These are phyloP conservation scores for Albula goreensis DNA, from an alignment of 2,113 vertebrate species.

Conservation along the genomic window DNA sequence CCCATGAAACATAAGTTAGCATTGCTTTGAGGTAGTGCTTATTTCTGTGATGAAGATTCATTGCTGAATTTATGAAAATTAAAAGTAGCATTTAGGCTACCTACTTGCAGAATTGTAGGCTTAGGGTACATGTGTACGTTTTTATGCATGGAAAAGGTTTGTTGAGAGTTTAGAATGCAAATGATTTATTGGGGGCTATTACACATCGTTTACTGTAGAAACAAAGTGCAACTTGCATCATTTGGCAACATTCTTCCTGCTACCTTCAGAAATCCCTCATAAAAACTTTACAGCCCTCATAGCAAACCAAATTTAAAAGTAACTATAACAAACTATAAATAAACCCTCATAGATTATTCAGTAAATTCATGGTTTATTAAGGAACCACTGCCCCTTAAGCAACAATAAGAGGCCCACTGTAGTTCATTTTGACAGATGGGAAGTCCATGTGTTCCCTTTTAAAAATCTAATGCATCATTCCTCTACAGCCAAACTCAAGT, in stretches of 20 bases:
- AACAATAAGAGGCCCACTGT: background rate
- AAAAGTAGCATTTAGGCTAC: too few relatives aligned
- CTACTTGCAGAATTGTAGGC: too few relatives aligned
- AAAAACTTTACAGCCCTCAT: background rate
- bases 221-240: background rate
- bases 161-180: too few relatives aligned
- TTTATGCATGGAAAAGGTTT: too few relatives aligned
- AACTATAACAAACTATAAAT: background rate
- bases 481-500: background rate
- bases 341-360: conserved; percentile 1
- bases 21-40: too few relatives aligned
- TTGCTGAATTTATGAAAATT: too few relatives aligned
- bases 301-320: background rate
- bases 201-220: background rate
- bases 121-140: too few relatives aligned
- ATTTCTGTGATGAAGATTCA: too few relatives aligned
- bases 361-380: conserved; percentile 7
- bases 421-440: conserved; percentile 3
- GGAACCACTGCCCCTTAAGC: background rate
- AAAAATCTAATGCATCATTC: background rate
- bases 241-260: background rate
- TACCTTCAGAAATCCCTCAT: background rate
- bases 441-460: background rate
- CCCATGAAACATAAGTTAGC: too few relatives aligned
- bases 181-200: too few relatives aligned